Base-by-base conservation (phyloP, 2,888 invertebrate species). In the Dascillus cervinus region DNA sequence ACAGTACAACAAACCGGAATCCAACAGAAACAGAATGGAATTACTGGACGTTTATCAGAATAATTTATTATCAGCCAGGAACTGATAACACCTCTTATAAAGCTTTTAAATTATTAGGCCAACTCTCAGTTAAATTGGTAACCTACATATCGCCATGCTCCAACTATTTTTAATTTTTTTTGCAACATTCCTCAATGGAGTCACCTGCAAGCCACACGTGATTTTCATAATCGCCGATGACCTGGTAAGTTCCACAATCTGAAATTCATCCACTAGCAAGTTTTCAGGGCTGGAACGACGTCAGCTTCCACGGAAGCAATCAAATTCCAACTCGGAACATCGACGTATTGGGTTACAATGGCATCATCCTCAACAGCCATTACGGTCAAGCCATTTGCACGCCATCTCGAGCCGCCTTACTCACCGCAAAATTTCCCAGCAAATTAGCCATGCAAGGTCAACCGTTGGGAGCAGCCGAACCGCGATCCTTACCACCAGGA, bases 321-420 rank as follows among this genome's bases (percentile, higher is more conserved):
- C 86, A 91, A 66, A 88, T 90, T 49, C 73, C 82, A 24, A 94
- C 92, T 0, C 91, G 91, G 1, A 92, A 94, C 58, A 82, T 94
- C 33, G 92, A 94, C 61, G 77, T 82, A 1, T 56, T 94, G 41
- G 92, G 85, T 1, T 85, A 82, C 56, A 79, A 82, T 54, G 89
- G 92, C 2, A 75, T 89, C 10, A 81, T 90, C 34, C 67, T 94
- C 13, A 86, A 90, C 58, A 82, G 82, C 52, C 85, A 88, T 55
- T 94, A 94, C 58, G 83, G 82, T 1, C 79, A 86, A 44, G 81
- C 91, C 0, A 76, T 87, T 28, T 90, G 92, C 54, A 87, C 89
- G 0, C 88, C 91, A 0, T 86, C 89, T 0, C 71, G 91, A 33
- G 72, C 82, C 1, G 83, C 91, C 0, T 70, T 91, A 4, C 71